Evolutionary conservation across 1,140 invertebrate species (phyloP).

Genomic region (Drosophila tsacasi): DNA sequence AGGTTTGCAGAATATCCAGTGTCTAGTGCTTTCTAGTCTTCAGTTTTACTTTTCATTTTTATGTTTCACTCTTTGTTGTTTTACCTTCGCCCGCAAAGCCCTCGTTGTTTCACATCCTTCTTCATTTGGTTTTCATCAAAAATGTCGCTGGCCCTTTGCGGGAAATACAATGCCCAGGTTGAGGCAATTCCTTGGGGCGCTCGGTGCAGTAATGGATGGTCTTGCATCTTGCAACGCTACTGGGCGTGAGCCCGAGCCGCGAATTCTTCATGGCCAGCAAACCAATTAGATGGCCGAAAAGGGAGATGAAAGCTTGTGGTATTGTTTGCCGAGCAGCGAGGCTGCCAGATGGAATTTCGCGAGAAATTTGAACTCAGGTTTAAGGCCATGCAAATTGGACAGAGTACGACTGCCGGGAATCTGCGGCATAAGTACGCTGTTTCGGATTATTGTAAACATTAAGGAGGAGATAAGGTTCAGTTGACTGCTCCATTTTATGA

Average conservation of each 20-base stretch:
- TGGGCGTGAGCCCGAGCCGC: not conserved
- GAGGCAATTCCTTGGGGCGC: conserved; percentile 24
- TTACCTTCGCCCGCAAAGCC: not conserved
- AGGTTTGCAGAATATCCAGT: too few relatives aligned
- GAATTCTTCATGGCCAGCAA: conserved; percentile 15
- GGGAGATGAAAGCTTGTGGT: not conserved
- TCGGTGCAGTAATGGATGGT: conserved; percentile 17
- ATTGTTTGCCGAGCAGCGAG: conserved; percentile 14
- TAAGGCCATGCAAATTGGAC: conserved; percentile 30
- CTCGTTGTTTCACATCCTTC: conserved; percentile 1
- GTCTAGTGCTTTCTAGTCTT: not conserved
- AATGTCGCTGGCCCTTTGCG: conserved; percentile 5
- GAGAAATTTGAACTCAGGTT: conserved; percentile 12
- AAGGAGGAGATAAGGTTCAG: conserved; percentile 20
- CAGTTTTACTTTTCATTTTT: not conserved
- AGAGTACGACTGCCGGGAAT: not conserved
- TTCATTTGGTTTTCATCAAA: conserved; percentile 9
- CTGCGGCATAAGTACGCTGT: conserved; percentile 22
- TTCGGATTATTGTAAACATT: conserved; percentile 42
- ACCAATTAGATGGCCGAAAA: conserved; percentile 28
- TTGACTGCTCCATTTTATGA: conserved; percentile 31
- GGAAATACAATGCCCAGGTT: conserved; percentile 17
- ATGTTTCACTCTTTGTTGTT: not conserved
- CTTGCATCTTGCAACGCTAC: not conserved
- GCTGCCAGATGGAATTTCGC: conserved; percentile 16